Evolutionary conservation across 1,140 invertebrate species (phyloP), one percentile per base, ranked within the genome.

Genomic region (Drosophila cardini): DNA sequence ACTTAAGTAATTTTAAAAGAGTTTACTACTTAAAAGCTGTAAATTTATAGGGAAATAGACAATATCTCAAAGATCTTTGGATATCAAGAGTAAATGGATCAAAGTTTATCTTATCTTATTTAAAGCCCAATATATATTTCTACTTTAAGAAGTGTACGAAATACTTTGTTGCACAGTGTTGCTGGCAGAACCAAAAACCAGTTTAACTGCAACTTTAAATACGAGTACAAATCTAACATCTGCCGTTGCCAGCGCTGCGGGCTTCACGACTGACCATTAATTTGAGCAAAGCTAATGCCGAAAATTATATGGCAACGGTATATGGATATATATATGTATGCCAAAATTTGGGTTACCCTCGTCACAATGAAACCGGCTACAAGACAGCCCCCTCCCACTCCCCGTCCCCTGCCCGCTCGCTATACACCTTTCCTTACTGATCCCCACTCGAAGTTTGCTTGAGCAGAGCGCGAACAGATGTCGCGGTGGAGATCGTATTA

Each of bases 261-360:
- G 67, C 46, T 38, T 55, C 32, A 46, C 15, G 62, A 71, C 38
- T 76, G 64, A 26, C 69, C 83, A 83, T 86, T 89, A 86, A 86
- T 87, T 86, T 83, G 72, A 50, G 61, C 68, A 72, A 79, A 89
- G 83, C 83, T 87, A 86, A 87, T 86, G 76, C 83, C 58, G 52
- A 76, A 86, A 86, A 86, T 87, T 86, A 86, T 89, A 86, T 79
- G 79, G 76, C 84, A 82, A 86, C 83, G 80, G 79, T 73, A 82
- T 73, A 67, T 53, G 68, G 26, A 58, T 40, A 18, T 8, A 16
- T 16, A 8, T 46, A 21, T 56, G 21, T 48, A 45, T 40, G 32
- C 68, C 67, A 67, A 79, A 81, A 85, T 85, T 85, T 85, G 83
- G 82, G 82, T 85, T 87, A 87, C 82, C 82, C 78, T 78, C 76